Percentiles rank a stretch among this genome's conserved stretches.
phyloP scores from a whole-genome alignment of 2,113 vertebrate genomes.

The Burhinus oedicnemus region DNA sequence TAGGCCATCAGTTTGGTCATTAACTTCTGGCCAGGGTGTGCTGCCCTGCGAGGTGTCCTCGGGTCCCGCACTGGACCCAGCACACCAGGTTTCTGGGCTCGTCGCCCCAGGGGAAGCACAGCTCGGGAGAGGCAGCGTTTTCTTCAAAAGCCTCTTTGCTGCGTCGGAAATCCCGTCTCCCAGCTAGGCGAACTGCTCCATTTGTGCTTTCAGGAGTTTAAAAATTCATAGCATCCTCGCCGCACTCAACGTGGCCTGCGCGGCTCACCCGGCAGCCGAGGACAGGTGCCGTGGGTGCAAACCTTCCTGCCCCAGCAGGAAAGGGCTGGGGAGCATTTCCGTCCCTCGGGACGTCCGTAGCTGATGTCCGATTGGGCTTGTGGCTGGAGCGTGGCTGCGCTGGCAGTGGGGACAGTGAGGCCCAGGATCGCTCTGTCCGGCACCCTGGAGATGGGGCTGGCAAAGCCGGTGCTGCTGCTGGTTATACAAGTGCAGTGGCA shows the following conservation, averaged over 20 bases:
- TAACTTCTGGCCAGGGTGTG: neutral
- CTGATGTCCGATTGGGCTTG: accelerated
- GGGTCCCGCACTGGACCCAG: neutral
- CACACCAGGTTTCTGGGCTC: accelerated
- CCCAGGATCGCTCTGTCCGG: neutral
- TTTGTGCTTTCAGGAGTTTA: slow-evolving; percentile 66
- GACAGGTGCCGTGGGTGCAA: neutral
- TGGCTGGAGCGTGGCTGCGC: neutral
- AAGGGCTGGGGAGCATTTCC: neutral
- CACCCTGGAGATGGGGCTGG: accelerated
- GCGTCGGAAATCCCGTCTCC: slow-evolving; percentile 47
- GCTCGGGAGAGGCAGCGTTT: neutral
- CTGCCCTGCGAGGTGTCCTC: neutral
- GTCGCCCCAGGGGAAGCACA: accelerated
- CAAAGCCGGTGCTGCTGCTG: neutral
- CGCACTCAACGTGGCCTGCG: neutral
- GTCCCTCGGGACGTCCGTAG: neutral
- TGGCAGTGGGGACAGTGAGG: neutral
- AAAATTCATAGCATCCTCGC: slow-evolving; percentile 69
- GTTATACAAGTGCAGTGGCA: neutral
- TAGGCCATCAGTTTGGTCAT: accelerated
- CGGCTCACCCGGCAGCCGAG: neutral
- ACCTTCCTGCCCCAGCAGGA: accelerated
- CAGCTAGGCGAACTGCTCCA: slow-evolving; percentile 42
- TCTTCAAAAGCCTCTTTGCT: slow-evolving; percentile 46